Evolutionary conservation across 2,113 vertebrate genomes (phyloP).

Genomic region (Genyomyrus donnyi): DNA sequence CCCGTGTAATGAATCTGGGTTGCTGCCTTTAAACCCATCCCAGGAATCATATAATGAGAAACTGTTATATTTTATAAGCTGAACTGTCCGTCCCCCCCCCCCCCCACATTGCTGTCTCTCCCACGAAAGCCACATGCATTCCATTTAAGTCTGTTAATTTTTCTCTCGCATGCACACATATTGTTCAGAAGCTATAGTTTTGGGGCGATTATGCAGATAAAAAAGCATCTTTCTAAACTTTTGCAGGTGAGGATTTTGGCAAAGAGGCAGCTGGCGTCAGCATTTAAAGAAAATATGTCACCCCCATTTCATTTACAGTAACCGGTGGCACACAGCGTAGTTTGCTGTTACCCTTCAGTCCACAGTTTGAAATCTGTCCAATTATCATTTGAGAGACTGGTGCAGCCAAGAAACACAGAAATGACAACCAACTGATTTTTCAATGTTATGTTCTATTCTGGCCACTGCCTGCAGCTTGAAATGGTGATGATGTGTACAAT

Average conservation of each 20-base stretch:
- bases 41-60: background rate
- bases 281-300: background rate
- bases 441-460: background rate
- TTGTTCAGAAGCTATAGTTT: constrained; percentile 2
- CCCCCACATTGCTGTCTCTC: background rate
- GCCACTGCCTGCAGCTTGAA: background rate
- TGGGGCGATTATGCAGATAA: background rate
- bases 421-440: background rate
- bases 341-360: background rate
- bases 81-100: background rate
- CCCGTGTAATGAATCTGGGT: background rate
- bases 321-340: background rate
- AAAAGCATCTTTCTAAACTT: background rate
- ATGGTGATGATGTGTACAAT: background rate
- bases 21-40: background rate
- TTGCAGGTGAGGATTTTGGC: background rate
- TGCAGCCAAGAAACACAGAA: background rate
- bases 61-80: background rate
- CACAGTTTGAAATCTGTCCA: background rate
- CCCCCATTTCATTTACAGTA: background rate
- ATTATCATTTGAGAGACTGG: background rate
- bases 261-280: background rate
- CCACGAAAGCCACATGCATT: background rate
- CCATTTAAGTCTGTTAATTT: background rate
- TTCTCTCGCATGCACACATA: background rate